These are phyloP conservation scores for Colletes latitarsis DNA, from an alignment of 1,140 invertebrate species.

Conservation along the genomic window DNA sequence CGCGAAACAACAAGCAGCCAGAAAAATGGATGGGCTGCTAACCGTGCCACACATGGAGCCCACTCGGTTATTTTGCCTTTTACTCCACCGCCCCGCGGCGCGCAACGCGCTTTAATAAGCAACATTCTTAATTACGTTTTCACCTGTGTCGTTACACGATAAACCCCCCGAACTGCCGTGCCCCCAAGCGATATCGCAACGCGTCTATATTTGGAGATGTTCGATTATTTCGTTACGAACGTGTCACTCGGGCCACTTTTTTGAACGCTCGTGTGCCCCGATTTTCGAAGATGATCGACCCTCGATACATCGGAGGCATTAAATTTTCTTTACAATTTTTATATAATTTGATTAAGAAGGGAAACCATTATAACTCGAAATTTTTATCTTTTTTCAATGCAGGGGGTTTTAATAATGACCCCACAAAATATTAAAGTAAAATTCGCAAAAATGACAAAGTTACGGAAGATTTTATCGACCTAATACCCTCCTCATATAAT, in stretches of 20 bases:
- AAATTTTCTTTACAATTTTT: too few species aligned
- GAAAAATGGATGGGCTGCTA: slow-evolving; percentile 82
- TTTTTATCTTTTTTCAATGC: too few species aligned
- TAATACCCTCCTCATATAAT: too few species aligned
- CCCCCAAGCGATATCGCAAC: background rate
- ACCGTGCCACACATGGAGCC: slow-evolving; percentile 80
- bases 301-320: too few species aligned
- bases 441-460: too few species aligned
- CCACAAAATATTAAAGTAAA: too few species aligned
- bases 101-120: slow-evolving; percentile 62
- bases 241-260: background rate
- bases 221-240: background rate
- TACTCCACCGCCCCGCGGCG: slow-evolving; percentile 55
- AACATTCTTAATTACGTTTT: slow-evolving; percentile 67
- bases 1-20: slow-evolving; percentile 81
- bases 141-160: slow-evolving; percentile 54
- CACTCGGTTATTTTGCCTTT: slow-evolving; percentile 72
- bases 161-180: background rate
- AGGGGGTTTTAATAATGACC: too few species aligned
- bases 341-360: too few species aligned
- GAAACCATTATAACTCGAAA: too few species aligned
- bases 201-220: background rate
- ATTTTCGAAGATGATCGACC: too few species aligned
- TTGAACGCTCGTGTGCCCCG: background rate
- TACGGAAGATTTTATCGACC: too few species aligned